A percentile compares a stretch with the other conserved stretches of the same genome.
Evolutionary conservation across 2,888 invertebrate genomes (phyloP).

Genomic region (Chironomus riparius): DNA sequence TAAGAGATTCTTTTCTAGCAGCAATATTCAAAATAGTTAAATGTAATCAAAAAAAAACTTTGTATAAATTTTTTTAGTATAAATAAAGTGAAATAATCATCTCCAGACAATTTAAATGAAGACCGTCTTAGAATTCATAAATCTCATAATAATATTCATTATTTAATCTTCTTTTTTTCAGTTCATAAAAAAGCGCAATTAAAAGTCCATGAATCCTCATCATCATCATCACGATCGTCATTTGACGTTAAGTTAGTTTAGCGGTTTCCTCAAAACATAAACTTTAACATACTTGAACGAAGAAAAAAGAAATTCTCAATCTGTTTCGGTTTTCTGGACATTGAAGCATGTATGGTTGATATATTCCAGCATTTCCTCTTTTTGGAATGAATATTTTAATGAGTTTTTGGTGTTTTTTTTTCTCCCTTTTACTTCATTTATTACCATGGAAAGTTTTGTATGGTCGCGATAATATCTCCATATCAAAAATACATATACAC

Average conservation of each 20-base stretch:
- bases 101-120: no score
- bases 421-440: not conserved
- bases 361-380: not conserved
- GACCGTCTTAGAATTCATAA: not conserved
- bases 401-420: conserved; percentile 27
- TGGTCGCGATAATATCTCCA: not conserved
- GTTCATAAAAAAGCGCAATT: conserved; percentile 10
- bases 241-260: conserved; percentile 2
- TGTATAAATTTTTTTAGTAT: conserved; percentile 8
- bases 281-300: not conserved
- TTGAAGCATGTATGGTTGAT: not conserved
- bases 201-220: not conserved
- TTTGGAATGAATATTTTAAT: conserved; percentile 19
- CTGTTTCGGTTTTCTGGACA: conserved; percentile 22
- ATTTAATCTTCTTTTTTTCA: not conserved
- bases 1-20: conserved; percentile 12
- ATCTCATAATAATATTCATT: not conserved
- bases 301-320: conserved; percentile 18
- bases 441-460: not conserved
- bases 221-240: no score
- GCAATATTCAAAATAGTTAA: conserved; percentile 11
- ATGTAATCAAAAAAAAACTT: not conserved
- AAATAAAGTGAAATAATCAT: not conserved
- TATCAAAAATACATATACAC: no score
- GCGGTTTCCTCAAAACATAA: not conserved